Evolutionary conservation across 1,140 invertebrate genomes (phyloP), one percentile per base, ranked within the genome.

Genomic region (Stegodyphus mimosarum): DNA sequence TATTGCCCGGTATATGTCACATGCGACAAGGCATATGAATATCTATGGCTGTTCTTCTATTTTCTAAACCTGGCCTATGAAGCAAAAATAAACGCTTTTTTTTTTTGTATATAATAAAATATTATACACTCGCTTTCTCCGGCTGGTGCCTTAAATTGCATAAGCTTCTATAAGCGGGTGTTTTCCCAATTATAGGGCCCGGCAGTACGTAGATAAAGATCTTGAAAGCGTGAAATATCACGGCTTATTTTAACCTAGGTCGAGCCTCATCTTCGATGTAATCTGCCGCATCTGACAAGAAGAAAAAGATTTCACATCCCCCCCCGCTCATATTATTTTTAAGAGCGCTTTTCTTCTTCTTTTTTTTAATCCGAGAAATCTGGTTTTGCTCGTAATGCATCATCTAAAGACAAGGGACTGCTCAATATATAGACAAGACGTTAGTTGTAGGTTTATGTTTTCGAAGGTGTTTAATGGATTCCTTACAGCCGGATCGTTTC

Each of bases 141-240:
- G 55, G 9, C 55, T 10, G 63, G 51, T 18, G 51, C 76, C 48
- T 72, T 17, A 63, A 53, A 66, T 73, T 73, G 70, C 71, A 71
- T 60, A 55, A 18, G 13, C 13, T 67, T 15, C 71, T n/a, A 33
- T 33, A 71, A 73, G 70, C 79, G 79, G 79, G 70, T 81, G 69
- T 81, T 81, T 71, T 81, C 78, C 79, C 79, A 83, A 83, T 83
- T 83, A 83, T 48, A 83, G 79, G 33, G 79, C 79, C 60, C 60
- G 50, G 78, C 52, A 81, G 49, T 49, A 49, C 7, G 50, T 13
- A 64, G 71, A 83, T 83, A 83, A 83, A 71, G 60, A 83, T 83
- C 79, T 72, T 10, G 53, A 73, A 73, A 73, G 71, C 79, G 71
- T 83, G 79, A 83, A 83, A 83, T 73, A 72, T 83, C 79, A 83